Evolutionary conservation across 1,140 invertebrate species (phyloP).

Genomic region (Frieseomelitta varia): DNA sequence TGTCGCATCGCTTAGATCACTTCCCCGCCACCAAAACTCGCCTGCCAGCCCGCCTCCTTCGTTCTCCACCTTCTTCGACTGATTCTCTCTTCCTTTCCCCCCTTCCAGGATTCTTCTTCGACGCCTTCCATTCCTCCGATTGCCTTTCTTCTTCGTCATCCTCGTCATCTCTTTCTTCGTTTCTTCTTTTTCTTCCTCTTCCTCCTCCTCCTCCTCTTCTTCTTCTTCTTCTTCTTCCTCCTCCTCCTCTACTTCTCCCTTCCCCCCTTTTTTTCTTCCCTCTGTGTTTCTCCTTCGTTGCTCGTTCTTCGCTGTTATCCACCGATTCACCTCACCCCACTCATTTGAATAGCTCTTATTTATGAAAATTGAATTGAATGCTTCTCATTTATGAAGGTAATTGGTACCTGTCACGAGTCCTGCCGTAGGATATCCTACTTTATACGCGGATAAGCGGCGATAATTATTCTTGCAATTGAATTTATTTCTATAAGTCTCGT

Average conservation of each 20-base stretch:
- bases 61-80: slow-evolving; percentile 59
- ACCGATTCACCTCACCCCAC: slow-evolving; percentile 51
- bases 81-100: slow-evolving; percentile 52
- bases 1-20: slow-evolving; percentile 80
- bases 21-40: slow-evolving; percentile 77
- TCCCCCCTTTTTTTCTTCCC: slow-evolving; percentile 36
- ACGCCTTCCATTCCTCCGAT: slow-evolving; percentile 27
- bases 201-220: slow-evolving; percentile 29
- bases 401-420: slow-evolving; percentile 76
- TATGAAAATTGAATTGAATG: slow-evolving; percentile 81
- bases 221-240: slow-evolving; percentile 19
- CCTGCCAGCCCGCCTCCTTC: slow-evolving; percentile 55
- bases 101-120: slow-evolving; percentile 47
- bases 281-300: slow-evolving; percentile 14
- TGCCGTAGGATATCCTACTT: slow-evolving; percentile 74
- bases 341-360: slow-evolving; percentile 80
- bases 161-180: slow-evolving; percentile 44
- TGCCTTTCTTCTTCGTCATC: slow-evolving; percentile 38
- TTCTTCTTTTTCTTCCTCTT: slow-evolving; percentile 4
- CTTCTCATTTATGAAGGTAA: slow-evolving; percentile 79
- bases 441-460: slow-evolving; percentile 74
- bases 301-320: slow-evolving; percentile 25
- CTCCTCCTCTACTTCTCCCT: slow-evolving; percentile 22
- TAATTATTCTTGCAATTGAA: slow-evolving; percentile 78
- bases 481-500: slow-evolving; percentile 72